phyloP scores from a whole-genome alignment of 2,888 invertebrate species.

The Spisula solida region DNA sequence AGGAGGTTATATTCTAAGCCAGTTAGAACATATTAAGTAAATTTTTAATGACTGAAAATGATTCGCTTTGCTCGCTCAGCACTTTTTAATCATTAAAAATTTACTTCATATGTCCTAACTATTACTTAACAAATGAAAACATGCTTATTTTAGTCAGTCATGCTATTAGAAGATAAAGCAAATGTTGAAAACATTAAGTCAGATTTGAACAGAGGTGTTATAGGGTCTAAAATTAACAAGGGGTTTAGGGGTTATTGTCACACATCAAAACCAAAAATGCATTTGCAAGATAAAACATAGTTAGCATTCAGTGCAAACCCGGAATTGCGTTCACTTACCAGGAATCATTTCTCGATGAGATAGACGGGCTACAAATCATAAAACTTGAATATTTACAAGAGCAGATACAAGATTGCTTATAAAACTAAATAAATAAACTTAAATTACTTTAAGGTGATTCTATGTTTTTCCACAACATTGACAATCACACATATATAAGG shows the following conservation, averaged over 20 bases:
- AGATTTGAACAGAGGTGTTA: background rate
- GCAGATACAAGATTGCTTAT: no score
- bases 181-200: background rate
- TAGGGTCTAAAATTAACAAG: background rate
- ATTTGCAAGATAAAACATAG: conserved; percentile 24
- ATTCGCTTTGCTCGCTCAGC: no score
- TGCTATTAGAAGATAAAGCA: background rate
- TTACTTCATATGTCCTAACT: no score
- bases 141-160: background rate
- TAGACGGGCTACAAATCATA: conserved; percentile 45
- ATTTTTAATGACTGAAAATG: no score
- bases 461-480: no score
- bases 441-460: no score
- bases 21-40: no score
- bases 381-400: background rate
- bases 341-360: conserved; percentile 49
- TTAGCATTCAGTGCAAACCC: background rate
- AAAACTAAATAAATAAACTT: no score
- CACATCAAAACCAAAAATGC: conserved; percentile 24
- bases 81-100: no score
- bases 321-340: conserved; percentile 42
- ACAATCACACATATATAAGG: no score
- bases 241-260: background rate
- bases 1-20: no score
- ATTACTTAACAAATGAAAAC: background rate